Percentiles rank a stretch among this genome's conserved stretches.
These are phyloP conservation scores for Dicerorhinus sumatrensis DNA, from an alignment of 2,113 vertebrate species.

Conservation along the genomic window DNA sequence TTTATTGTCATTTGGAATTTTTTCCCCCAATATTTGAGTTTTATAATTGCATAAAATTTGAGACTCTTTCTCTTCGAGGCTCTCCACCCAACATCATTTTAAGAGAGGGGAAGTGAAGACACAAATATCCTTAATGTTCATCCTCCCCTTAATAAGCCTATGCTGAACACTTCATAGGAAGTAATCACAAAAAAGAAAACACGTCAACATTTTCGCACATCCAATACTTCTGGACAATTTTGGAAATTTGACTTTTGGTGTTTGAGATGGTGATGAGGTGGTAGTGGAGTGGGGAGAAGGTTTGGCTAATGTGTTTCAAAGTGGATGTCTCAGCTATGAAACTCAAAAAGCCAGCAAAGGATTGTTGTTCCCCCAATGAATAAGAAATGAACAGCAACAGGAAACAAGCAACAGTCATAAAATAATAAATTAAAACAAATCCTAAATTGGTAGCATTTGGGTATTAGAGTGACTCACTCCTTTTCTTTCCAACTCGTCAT, in stretches of 20 bases:
- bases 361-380: not conserved
- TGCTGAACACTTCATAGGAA: not conserved
- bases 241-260: conserved; percentile 9
- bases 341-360: not conserved
- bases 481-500: conserved; percentile 31
- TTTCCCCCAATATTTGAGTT: not conserved
- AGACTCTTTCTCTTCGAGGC: not conserved
- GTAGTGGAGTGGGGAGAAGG: not conserved
- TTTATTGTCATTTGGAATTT: not conserved
- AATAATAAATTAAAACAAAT: conserved; percentile 50
- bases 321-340: not conserved
- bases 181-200: conserved; percentile 25
- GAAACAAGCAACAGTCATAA: conserved; percentile 48
- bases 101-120: not conserved
- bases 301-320: conserved; percentile 12
- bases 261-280: not conserved
- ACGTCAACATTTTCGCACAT: not conserved
- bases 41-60: conserved; percentile 4
- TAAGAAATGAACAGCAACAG: conserved; percentile 56
- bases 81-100: conserved; percentile 4
- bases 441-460: conserved; percentile 54
- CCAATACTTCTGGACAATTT: not conserved
- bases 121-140: not conserved
- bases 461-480: conserved; percentile 49
- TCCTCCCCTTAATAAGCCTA: not conserved